These are phyloP conservation scores for Anagyrus pseudococci DNA, from an alignment of 2,888 invertebrate genomes.

Conservation along the genomic window DNA sequence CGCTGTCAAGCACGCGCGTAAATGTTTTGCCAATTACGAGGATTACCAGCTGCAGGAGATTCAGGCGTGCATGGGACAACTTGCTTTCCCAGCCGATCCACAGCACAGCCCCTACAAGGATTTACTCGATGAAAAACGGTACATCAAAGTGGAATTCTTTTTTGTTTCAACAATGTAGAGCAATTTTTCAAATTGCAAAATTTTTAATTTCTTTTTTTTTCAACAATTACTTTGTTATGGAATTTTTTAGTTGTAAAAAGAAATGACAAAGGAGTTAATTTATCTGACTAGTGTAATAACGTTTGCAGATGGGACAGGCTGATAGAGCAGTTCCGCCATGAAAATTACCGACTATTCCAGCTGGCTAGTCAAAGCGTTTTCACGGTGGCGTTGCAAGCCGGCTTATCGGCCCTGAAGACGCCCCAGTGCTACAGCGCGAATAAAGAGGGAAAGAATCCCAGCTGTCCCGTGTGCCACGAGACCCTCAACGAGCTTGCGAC, in stretches of 20 bases:
- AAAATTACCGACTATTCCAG: conserved; percentile 94
- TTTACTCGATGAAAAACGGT: conserved; percentile 70
- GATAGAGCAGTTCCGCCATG: conserved; percentile 89
- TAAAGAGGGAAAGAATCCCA: conserved; percentile 74
- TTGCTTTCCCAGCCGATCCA: conserved; percentile 89
- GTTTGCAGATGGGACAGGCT: conserved; percentile 78
- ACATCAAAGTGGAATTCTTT: conserved; percentile 3
- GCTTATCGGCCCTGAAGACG: conserved; percentile 88
- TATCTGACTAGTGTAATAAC: too few relatives aligned
- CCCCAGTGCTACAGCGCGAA: conserved; percentile 75
- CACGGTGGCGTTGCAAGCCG: conserved; percentile 90
- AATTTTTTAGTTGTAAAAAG: not conserved
- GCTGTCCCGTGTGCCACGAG: conserved; percentile 92
- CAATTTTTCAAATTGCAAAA: too few relatives aligned
- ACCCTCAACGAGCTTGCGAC: conserved; percentile 86
- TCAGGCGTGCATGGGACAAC: conserved; percentile 93
- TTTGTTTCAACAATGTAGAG: conserved; percentile 1
- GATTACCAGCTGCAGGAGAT: conserved; percentile 87
- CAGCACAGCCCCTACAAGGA: conserved; percentile 71
- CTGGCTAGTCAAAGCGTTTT: conserved; percentile 90
- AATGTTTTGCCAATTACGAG: conserved; percentile 87
- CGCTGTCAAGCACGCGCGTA: conserved; percentile 93
- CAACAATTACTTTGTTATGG: too few relatives aligned
- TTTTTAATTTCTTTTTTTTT: not conserved
- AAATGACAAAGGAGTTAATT: not conserved